A percentile compares a stretch with the other conserved stretches of the same genome.
Conservation (phyloP, 2,888 invertebrate genomes). For the Euphydryas editha region DNA sequence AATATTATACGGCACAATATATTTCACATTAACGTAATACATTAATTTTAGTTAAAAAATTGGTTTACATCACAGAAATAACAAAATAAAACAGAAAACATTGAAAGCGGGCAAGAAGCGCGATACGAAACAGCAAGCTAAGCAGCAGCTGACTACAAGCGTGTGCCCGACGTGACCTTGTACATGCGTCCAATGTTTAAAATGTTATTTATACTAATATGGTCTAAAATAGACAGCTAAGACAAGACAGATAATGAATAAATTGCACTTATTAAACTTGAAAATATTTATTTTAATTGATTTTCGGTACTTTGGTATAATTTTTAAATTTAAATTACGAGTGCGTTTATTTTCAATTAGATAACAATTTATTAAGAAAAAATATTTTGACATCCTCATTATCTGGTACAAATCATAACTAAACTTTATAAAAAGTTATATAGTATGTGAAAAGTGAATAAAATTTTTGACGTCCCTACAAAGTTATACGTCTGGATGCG, state of each 20-base stretch:
- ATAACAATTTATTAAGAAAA: too few species aligned
- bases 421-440: not conserved
- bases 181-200: slow-evolving; percentile 47
- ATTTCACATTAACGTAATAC: slow-evolving; percentile 70
- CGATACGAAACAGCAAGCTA: slow-evolving; percentile 87
- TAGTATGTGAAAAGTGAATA: not conserved
- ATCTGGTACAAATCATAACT: too few species aligned
- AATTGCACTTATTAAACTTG: not conserved
- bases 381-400: too few species aligned
- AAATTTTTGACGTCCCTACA: slow-evolving; percentile 57
- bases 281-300: not conserved
- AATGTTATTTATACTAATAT: not conserved
- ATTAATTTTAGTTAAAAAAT: slow-evolving; percentile 76
- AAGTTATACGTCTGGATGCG: slow-evolving; percentile 68
- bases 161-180: slow-evolving; percentile 70
- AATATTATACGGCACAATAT: slow-evolving; percentile 74
- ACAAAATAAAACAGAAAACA: slow-evolving; percentile 84
- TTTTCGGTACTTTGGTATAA: not conserved
- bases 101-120: slow-evolving; percentile 85
- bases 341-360: not conserved
- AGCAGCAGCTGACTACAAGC: slow-evolving; percentile 87
- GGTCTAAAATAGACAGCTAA: too few species aligned
- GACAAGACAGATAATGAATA: not conserved
- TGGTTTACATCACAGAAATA: slow-evolving; percentile 83
- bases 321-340: not conserved